Conservation (phyloP, 1,140 invertebrate genomes). For the Eriosoma lanigerum region DNA sequence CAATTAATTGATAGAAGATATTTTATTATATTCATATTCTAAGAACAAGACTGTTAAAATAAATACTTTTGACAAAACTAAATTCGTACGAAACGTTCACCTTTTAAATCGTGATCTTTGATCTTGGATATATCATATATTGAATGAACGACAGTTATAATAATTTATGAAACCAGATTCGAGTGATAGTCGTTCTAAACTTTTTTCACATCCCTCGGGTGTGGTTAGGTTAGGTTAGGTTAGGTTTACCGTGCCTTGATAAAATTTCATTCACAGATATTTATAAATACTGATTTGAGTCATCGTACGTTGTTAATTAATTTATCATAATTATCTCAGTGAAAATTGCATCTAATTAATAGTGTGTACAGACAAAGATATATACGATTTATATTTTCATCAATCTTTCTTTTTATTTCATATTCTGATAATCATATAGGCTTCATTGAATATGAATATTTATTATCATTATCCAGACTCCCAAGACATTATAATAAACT, state of each 20-base stretch:
- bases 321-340: neutral
- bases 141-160: neutral
- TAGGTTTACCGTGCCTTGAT: too few species aligned
- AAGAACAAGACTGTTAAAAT: too few species aligned
- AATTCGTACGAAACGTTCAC: neutral
- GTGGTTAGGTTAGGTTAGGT: neutral
- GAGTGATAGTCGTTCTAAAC: neutral
- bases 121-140: neutral
- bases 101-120: neutral
- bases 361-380: neutral
- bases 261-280: neutral
- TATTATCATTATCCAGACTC: too few species aligned
- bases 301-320: neutral
- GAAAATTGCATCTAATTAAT: slow-evolving; percentile 7
- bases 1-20: too few species aligned
- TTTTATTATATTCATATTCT: too few species aligned
- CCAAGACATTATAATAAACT: too few species aligned
- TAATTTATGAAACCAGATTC: slow-evolving; percentile 29
- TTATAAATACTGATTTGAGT: neutral
- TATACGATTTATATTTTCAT: neutral
- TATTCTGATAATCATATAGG: too few species aligned
- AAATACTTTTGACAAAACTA: too few species aligned
- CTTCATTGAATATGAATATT: too few species aligned
- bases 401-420: too few species aligned
- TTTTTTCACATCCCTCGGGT: neutral